Percentiles rank a stretch among this genome's conserved stretches.
Conservation (phyloP, 2,888 invertebrate species). For the Reticulitermes lucifugus region DNA sequence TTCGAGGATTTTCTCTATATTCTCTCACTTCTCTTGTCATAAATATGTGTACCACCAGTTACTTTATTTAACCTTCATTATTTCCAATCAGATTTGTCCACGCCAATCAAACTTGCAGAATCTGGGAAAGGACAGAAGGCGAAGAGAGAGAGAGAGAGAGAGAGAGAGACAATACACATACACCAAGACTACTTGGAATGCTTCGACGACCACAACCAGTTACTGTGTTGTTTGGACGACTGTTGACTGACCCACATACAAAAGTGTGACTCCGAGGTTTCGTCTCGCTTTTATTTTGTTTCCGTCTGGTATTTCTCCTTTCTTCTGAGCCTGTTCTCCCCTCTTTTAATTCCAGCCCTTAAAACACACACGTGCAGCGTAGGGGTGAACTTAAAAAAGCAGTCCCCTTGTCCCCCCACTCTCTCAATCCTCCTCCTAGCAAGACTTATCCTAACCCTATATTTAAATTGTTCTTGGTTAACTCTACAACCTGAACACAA, state of each 20-base stretch:
- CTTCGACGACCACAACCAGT: neutral
- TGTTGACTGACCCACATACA: conserved; percentile 19
- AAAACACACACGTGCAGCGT: conserved; percentile 20
- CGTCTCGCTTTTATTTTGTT: neutral
- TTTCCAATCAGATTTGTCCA: too few relatives aligned
- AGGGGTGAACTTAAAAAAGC: conserved; percentile 13
- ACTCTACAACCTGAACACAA: conserved; percentile 19
- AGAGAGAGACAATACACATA: neutral
- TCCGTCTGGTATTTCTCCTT: conserved; percentile 1
- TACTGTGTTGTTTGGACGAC: neutral
- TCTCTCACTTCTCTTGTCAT: too few relatives aligned
- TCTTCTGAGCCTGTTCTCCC: neutral
- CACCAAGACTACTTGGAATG: neutral
- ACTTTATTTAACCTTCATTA: too few relatives aligned
- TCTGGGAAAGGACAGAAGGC: neutral
- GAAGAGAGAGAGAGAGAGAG: neutral
- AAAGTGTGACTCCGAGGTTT: neutral
- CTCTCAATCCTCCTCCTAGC: neutral
- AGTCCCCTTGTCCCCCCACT: neutral
- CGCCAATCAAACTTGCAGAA: too few relatives aligned
- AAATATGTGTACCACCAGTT: too few relatives aligned
- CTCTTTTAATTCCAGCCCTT: neutral
- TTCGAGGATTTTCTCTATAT: too few relatives aligned
- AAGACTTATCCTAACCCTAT: neutral
- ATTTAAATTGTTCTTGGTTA: conserved; percentile 28